phyloP scores from a whole-genome alignment of 2,113 vertebrate genomes.

The Pomatorhinus ruficollis region DNA sequence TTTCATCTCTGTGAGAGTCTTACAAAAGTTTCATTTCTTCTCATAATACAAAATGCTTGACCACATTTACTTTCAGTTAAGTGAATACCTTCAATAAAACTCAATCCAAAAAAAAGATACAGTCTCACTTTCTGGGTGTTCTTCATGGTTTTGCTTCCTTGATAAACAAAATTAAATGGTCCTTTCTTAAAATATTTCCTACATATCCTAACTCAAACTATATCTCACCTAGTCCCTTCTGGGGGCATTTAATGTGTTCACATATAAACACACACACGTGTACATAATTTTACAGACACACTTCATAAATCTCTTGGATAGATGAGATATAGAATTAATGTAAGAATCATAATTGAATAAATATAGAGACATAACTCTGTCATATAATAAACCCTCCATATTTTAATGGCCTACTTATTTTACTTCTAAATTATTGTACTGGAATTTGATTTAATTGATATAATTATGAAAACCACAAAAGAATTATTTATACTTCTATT shows the following conservation, averaged over 20 bases:
- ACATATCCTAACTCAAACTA: background rate
- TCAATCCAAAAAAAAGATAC: background rate
- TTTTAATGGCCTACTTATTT: background rate
- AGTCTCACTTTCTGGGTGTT: background rate
- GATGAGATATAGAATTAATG: background rate
- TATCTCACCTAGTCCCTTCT: background rate
- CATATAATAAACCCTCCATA: background rate
- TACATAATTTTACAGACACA: background rate
- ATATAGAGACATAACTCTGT: background rate
- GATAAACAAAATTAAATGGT: background rate
- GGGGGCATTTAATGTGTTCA: too few species aligned
- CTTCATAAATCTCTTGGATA: background rate
- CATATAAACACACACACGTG: accelerated
- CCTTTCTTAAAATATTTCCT: background rate
- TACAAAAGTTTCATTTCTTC: background rate
- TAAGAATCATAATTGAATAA: background rate
- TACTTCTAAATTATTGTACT: background rate
- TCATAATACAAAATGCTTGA: background rate
- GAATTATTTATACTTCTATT: background rate
- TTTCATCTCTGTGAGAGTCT: background rate
- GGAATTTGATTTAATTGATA: background rate
- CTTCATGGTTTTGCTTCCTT: background rate
- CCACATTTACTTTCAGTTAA: background rate
- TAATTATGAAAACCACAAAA: background rate
- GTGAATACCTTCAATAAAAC: background rate